Conservation (phyloP, 1,140 invertebrate genomes). For the Melipona quadrifasciata region DNA sequence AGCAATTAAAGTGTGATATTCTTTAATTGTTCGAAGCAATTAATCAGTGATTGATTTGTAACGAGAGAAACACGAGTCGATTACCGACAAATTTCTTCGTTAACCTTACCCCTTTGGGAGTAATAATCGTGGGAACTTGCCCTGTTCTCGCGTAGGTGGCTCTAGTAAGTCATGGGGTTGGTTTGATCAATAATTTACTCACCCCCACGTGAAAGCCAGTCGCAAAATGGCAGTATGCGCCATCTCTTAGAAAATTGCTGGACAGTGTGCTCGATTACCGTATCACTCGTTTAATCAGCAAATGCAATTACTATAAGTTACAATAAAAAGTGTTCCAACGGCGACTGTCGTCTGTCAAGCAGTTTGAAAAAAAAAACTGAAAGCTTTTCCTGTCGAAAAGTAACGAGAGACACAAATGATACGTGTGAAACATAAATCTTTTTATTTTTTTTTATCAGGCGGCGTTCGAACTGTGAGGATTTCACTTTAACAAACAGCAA, state of each 20-base stretch:
- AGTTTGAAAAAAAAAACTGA: too few species aligned
- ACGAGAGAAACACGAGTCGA: not conserved
- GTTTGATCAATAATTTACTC: slow-evolving; percentile 73
- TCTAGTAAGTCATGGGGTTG: slow-evolving; percentile 58
- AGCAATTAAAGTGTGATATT: not conserved
- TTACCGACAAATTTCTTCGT: slow-evolving; percentile 53
- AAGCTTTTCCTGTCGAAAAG: too few species aligned
- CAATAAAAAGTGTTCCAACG: not conserved
- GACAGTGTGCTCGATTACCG: slow-evolving; percentile 42
- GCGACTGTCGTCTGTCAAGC: too few species aligned
- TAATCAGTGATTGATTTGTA: not conserved
- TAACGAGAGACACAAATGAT: not conserved
- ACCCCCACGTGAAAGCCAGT: not conserved
- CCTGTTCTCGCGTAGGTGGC: slow-evolving; percentile 70
- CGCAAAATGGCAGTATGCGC: slow-evolving; percentile 75
- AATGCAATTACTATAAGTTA: not conserved
- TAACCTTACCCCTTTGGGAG: slow-evolving; percentile 9
- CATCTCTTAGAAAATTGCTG: slow-evolving; percentile 71
- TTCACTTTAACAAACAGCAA: not conserved
- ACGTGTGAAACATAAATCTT: not conserved
- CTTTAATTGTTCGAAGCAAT: not conserved
- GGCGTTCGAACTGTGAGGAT: too few species aligned
- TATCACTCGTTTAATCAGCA: slow-evolving; percentile 46
- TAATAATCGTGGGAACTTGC: slow-evolving; percentile 54
- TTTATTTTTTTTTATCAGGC: not conserved